phyloP scores from a whole-genome alignment of 2,888 invertebrate species.

The Diarsia dahlii region DNA sequence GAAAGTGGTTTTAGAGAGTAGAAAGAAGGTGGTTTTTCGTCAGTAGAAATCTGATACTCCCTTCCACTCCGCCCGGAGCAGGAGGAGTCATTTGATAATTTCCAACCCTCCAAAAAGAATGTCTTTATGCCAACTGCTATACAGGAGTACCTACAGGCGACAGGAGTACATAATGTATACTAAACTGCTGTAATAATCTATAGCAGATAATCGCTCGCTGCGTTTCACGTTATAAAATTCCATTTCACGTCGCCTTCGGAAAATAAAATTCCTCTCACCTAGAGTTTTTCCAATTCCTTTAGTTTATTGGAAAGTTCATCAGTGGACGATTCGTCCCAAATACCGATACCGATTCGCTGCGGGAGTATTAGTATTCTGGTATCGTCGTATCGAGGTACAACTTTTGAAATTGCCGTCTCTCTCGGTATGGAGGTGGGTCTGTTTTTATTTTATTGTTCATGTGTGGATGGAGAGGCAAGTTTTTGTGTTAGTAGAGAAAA shows the following conservation, averaged over 20 bases:
- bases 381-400: slow-evolving; percentile 44
- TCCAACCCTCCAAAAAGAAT: no score
- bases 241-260: slow-evolving; percentile 16
- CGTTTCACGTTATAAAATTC: slow-evolving; percentile 38
- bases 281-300: slow-evolving; percentile 41
- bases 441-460: slow-evolving; percentile 34
- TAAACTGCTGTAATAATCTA: slow-evolving; percentile 1
- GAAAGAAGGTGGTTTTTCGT: no score
- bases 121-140: background rate
- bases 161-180: no score
- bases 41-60: no score
- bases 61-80: no score
- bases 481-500: background rate
- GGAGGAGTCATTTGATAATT: no score
- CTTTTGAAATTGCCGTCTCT: slow-evolving; percentile 54
- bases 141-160: no score
- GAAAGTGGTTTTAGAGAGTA: no score
- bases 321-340: slow-evolving; percentile 50
- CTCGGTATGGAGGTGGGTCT: background rate
- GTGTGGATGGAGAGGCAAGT: background rate
- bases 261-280: slow-evolving; percentile 33
- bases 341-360: slow-evolving; percentile 34
- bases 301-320: slow-evolving; percentile 57
- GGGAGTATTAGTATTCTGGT: slow-evolving; percentile 56
- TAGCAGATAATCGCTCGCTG: slow-evolving; percentile 15